Base-by-base conservation (phyloP, 2,113 vertebrate species). In the Peucedramus taeniatus region DNA sequence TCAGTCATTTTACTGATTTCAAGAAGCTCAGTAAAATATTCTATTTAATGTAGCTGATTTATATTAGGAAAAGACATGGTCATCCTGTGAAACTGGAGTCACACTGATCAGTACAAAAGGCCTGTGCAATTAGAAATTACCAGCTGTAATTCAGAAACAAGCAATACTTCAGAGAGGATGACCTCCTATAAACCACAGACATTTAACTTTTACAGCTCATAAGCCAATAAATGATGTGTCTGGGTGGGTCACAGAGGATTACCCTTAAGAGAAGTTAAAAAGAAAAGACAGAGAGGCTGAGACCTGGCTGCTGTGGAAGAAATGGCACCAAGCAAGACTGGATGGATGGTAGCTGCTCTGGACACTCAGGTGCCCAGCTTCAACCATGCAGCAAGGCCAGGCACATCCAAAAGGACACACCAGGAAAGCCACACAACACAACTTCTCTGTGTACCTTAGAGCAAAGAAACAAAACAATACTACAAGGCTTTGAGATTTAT, bases 361-460 rank as follows among this genome's bases (percentile, higher is more conserved):
- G 7, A 45, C 0, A 1, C 35, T 53, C 37, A 20, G 13, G 39
- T 57, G 17, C n/a, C 18, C 37, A 24, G 27, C 22, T 75, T 31
- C 40, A 40, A 13, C 0, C 2, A 11, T 3, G 9, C 5, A 15
- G 31, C 17, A 45, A 77, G 40, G 44, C 9, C 8, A 1, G 18
- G 19, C 11, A 28, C 1, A 5, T 40, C 17, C 42, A 75, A 17
- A 50, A 45, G 17, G 15, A 85, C 11, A 3, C 0, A 1, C 14
- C 27, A 60, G 37, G 28, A 78, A 66, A 53, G 56, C 37, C 50
- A 37, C 40, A 40, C 14, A 68, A 35, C n/a, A 39, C 44, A 74
- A 33, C 13, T 33, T 22, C 24, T 23, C 31, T 18, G 10, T 2
- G 16, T 9, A 74, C 9, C 35, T 30, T 40, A 49, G 35, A 57